These are phyloP conservation scores for Mirounga angustirostris DNA, from an alignment of 2,113 vertebrate genomes.

Conservation along the genomic window DNA sequence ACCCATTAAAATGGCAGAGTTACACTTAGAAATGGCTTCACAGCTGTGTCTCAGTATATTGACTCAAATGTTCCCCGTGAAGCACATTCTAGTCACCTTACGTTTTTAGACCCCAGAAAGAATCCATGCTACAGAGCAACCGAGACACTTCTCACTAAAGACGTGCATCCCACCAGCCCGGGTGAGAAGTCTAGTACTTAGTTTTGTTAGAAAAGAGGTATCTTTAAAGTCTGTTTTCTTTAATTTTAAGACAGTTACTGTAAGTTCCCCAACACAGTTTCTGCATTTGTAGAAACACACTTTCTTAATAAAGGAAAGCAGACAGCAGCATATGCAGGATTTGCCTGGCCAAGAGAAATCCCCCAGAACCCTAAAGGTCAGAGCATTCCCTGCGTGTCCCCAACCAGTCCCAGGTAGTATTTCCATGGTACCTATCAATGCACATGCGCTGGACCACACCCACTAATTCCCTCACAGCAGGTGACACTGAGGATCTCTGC, in stretches of 20 bases:
- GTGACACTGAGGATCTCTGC: not conserved
- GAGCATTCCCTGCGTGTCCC: not conserved
- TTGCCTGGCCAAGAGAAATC: not conserved
- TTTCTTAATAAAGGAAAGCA: constrained; percentile 31
- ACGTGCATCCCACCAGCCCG: not conserved
- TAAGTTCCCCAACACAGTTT: not conserved
- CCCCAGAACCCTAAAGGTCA: not conserved
- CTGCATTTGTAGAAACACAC: constrained; percentile 61
- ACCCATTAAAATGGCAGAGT: not conserved
- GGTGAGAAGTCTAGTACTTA: not conserved
- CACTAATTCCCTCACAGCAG: not conserved
- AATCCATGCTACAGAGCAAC: not conserved
- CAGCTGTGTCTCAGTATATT: not conserved
- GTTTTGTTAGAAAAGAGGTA: not conserved
- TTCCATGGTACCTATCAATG: not conserved
- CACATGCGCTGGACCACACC: not conserved
- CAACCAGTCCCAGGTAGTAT: not conserved
- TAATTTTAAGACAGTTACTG: not conserved
- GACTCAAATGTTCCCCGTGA: not conserved
- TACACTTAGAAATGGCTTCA: not conserved
- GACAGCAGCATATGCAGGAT: not conserved
- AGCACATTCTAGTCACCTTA: not conserved
- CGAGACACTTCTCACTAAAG: not conserved
- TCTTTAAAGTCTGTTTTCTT: not conserved
- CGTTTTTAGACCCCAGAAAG: not conserved